phyloP scores from a whole-genome alignment of 2,888 invertebrate genomes.

The Eurytoma californica region DNA sequence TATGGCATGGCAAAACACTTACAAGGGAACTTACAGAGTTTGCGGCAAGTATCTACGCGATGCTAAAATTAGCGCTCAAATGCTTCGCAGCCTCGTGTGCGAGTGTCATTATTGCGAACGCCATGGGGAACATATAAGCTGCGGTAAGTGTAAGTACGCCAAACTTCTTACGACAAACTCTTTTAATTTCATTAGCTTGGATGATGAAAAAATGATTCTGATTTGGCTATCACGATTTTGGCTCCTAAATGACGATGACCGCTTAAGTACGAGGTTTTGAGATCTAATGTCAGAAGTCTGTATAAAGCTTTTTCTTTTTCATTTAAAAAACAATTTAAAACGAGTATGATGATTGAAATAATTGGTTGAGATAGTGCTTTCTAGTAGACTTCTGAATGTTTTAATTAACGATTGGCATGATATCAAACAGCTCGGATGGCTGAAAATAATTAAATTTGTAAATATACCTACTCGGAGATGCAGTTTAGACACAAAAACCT shows the following conservation, averaged over 20 bases:
- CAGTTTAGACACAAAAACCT: conserved; percentile 68
- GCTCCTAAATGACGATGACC: conserved; percentile 35
- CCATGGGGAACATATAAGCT: conserved; percentile 32
- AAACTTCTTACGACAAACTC: conserved; percentile 26
- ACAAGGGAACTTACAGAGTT: conserved; percentile 63
- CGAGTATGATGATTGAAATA: not conserved
- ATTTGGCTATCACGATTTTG: not conserved
- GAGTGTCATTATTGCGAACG: conserved; percentile 42
- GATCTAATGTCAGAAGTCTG: conserved; percentile 22
- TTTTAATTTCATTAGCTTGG: conserved; percentile 9
- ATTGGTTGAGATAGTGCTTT: not conserved
- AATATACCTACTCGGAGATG: conserved; percentile 62
- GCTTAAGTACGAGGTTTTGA: conserved; percentile 4
- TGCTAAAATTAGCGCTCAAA: conserved; percentile 52
- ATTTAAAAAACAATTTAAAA: not conserved
- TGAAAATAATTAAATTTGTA: conserved; percentile 34
- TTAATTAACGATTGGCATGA: conserved; percentile 32
- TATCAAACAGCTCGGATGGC: conserved; percentile 30
- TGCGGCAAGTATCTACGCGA: conserved; percentile 54
- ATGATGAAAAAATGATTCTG: conserved; percentile 37
- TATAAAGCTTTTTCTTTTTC: conserved; percentile 17
- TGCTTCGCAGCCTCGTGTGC: conserved; percentile 38
- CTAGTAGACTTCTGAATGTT: conserved; percentile 29
- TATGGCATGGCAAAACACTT: conserved; percentile 44
- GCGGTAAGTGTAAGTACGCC: not conserved